A percentile compares a stretch with the other conserved stretches of the same genome.
phyloP scores from a whole-genome alignment of 2,888 invertebrate species.

The Ctenicera cuprea region DNA sequence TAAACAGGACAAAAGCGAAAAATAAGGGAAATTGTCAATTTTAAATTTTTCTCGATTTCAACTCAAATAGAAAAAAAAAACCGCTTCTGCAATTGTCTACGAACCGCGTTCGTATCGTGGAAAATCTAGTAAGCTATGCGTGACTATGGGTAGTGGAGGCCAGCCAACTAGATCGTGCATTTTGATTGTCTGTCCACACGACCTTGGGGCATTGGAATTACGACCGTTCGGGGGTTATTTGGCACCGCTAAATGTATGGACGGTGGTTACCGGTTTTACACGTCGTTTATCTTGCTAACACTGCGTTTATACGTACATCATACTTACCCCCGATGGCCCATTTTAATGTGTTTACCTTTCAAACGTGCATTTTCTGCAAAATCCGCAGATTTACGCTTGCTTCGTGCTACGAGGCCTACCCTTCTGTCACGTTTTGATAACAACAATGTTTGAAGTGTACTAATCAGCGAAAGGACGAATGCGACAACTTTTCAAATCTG shows the following conservation, averaged over 20 bases:
- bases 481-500: too few relatives aligned
- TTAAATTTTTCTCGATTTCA: not conserved
- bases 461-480: too few relatives aligned
- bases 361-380: slow-evolving; percentile 36
- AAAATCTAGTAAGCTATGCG: slow-evolving; percentile 19
- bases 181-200: slow-evolving; percentile 46
- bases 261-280: slow-evolving; percentile 48
- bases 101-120: not conserved
- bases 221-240: slow-evolving; percentile 45
- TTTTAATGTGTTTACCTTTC: slow-evolving; percentile 46
- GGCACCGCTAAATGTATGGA: slow-evolving; percentile 48
- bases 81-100: too few relatives aligned
- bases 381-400: slow-evolving; percentile 31
- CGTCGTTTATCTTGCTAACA: slow-evolving; percentile 51
- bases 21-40: slow-evolving; percentile 1
- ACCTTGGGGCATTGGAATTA: slow-evolving; percentile 50
- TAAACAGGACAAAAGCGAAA: not conserved
- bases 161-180: slow-evolving; percentile 31
- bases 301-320: slow-evolving; percentile 45
- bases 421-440: not conserved
- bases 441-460: not conserved
- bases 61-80: too few relatives aligned
- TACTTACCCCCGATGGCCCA: slow-evolving; percentile 33
- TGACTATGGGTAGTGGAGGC: slow-evolving; percentile 31
- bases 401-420: not conserved